Conservation (phyloP, 2,797 vertebrate genomes). For the Cuculus canorus region DNA sequence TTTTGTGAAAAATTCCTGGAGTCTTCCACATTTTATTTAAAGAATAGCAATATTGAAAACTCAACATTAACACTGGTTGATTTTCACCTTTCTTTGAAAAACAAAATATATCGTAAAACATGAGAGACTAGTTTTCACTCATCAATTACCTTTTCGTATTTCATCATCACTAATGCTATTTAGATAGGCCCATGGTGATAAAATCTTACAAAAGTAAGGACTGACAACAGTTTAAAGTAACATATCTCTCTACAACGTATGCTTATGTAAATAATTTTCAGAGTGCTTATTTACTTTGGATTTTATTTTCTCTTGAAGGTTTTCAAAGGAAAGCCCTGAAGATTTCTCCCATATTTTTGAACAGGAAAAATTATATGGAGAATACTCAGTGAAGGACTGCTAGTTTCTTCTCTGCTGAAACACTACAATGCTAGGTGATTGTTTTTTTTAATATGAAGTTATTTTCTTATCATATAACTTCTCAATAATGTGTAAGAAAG, state of each 20-base stretch:
- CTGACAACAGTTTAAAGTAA: background rate
- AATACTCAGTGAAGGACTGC: background rate
- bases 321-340: background rate
- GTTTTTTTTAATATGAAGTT: background rate
- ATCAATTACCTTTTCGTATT: background rate
- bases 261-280: background rate
- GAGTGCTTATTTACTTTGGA: background rate
- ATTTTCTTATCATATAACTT: background rate
- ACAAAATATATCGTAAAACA: background rate
- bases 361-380: background rate
- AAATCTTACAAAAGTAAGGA: background rate
- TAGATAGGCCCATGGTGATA: background rate
- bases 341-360: background rate
- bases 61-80: background rate
- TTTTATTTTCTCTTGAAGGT: background rate
- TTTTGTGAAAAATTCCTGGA: background rate
- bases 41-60: background rate
- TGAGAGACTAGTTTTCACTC: background rate
- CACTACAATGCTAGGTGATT: fast-evolving
- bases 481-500: background rate
- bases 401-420: background rate
- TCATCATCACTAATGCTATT: background rate
- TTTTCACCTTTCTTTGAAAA: background rate
- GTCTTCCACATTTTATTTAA: background rate
- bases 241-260: background rate